Evolutionary conservation across 2,888 invertebrate genomes (phyloP).

Genomic region (Cheilosia scutellata): DNA sequence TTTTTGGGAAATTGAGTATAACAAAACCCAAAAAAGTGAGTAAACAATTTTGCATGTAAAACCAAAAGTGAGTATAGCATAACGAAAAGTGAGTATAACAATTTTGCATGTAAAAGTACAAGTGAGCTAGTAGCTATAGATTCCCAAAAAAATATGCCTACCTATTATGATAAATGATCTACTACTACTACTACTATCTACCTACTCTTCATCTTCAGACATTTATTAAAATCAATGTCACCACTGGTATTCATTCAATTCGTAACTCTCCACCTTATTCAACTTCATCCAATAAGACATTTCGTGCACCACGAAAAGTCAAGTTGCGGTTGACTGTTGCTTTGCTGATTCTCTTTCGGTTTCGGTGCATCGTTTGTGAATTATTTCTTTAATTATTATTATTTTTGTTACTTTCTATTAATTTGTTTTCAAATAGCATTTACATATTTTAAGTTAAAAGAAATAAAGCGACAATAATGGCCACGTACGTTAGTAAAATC

Average conservation of each 20-base stretch:
- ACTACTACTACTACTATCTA: too few species aligned
- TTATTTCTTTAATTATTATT: conserved; percentile 18
- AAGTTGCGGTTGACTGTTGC: conserved; percentile 9
- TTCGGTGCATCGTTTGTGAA: conserved; percentile 19
- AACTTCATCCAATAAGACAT: conserved; percentile 8
- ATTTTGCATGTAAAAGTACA: too few species aligned
- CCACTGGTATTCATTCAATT: neutral
- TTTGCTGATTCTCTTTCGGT: conserved; percentile 12
- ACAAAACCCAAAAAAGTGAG: too few species aligned
- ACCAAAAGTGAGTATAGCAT: too few species aligned
- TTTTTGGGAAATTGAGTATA: too few species aligned
- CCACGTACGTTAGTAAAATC: conserved; percentile 65
- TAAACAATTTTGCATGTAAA: too few species aligned
- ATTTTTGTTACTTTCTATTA: conserved; percentile 4
- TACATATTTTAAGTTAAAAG: conserved; percentile 24
- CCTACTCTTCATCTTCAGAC: too few species aligned
- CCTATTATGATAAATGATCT: too few species aligned
- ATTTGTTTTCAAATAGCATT: conserved; percentile 40
- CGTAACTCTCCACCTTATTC: neutral
- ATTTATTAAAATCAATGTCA: neutral
- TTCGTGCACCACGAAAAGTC: conserved; percentile 12
- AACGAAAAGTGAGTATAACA: too few species aligned
- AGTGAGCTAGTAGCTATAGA: too few species aligned
- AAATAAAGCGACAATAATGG: conserved; percentile 29
- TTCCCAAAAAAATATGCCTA: too few species aligned